Evolutionary conservation across 1,140 invertebrate species (phyloP).

Genomic region (Lepidurus packardi): DNA sequence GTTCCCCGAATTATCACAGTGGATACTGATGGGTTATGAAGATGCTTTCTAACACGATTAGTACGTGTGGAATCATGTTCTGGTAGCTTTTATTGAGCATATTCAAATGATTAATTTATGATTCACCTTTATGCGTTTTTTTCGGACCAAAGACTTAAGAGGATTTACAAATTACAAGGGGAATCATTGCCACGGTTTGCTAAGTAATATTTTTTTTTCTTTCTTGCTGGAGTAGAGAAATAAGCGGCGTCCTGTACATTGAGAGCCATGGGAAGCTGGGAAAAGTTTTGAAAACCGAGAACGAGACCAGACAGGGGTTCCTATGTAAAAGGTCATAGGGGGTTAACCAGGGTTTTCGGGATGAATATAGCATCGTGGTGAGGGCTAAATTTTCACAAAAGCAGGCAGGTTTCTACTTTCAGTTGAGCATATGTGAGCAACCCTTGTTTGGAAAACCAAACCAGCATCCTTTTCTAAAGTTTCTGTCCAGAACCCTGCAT

Average conservation of each 20-base stretch:
- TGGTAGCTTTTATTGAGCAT: too few relatives aligned
- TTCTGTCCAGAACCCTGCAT: background rate
- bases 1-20: too few relatives aligned
- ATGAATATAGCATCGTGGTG: background rate
- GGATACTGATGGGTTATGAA: too few relatives aligned
- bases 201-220: too few relatives aligned
- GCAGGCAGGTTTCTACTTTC: background rate
- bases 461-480: background rate
- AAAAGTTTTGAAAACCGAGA: background rate
- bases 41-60: too few relatives aligned
- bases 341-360: slow-evolving; percentile 1
- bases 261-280: background rate
- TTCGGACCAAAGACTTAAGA: too few relatives aligned
- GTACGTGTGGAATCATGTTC: too few relatives aligned
- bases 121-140: too few relatives aligned
- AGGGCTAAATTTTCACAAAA: slow-evolving; percentile 15
- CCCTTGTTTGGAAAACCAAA: background rate
- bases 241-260: background rate
- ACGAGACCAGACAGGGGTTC: background rate
- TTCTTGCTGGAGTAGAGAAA: background rate
- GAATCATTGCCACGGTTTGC: too few relatives aligned
- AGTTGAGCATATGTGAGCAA: background rate
- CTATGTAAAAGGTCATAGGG: slow-evolving; percentile 1
- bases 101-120: too few relatives aligned
- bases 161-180: too few relatives aligned